A percentile compares a stretch with the other conserved stretches of the same genome.
These are phyloP conservation scores for Dendrolimus pini DNA, from an alignment of 2,888 invertebrate species.

Conservation along the genomic window DNA sequence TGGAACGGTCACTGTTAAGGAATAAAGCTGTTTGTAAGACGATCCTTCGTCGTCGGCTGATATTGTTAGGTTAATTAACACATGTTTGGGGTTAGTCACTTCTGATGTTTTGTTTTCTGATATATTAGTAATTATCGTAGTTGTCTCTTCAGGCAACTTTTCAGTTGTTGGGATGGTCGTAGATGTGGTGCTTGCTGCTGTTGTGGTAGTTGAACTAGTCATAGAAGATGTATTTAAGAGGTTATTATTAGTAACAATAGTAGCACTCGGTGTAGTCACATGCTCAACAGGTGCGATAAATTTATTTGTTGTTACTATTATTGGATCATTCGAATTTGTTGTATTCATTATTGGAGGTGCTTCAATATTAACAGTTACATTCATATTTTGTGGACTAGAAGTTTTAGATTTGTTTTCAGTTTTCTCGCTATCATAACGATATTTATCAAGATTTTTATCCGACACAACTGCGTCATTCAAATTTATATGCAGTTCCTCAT, in stretches of 20 bases:
- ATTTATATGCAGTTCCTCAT: slow-evolving; percentile 54
- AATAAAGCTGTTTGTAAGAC: slow-evolving; percentile 81
- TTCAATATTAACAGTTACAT: slow-evolving; percentile 12
- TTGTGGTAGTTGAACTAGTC: slow-evolving; percentile 22
- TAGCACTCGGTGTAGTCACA: slow-evolving; percentile 36
- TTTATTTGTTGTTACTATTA: slow-evolving; percentile 27
- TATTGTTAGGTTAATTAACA: slow-evolving; percentile 89
- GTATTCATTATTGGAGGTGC: neutral
- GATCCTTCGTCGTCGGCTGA: slow-evolving; percentile 78
- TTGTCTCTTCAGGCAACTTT: slow-evolving; percentile 18
- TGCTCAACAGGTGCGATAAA: slow-evolving; percentile 39
- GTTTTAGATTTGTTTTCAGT: slow-evolving; percentile 16
- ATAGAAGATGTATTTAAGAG: slow-evolving; percentile 6
- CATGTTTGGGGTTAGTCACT: slow-evolving; percentile 73
- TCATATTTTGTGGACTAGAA: slow-evolving; percentile 15
- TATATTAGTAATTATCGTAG: slow-evolving; percentile 35
- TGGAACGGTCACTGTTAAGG: slow-evolving; percentile 88
- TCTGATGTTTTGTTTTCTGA: slow-evolving; percentile 49
- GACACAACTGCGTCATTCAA: slow-evolving; percentile 45
- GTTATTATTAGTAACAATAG: slow-evolving; percentile 36
- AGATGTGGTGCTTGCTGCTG: slow-evolving; percentile 6
- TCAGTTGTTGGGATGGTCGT: slow-evolving; percentile 17
- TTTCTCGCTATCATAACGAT: slow-evolving; percentile 46
- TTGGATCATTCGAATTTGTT: neutral
- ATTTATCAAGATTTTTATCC: slow-evolving; percentile 38